Percentiles rank a stretch among this genome's conserved stretches.
Evolutionary conservation across 2,888 invertebrate genomes (phyloP).

Genomic region (Dryadula phaetusa): DNA sequence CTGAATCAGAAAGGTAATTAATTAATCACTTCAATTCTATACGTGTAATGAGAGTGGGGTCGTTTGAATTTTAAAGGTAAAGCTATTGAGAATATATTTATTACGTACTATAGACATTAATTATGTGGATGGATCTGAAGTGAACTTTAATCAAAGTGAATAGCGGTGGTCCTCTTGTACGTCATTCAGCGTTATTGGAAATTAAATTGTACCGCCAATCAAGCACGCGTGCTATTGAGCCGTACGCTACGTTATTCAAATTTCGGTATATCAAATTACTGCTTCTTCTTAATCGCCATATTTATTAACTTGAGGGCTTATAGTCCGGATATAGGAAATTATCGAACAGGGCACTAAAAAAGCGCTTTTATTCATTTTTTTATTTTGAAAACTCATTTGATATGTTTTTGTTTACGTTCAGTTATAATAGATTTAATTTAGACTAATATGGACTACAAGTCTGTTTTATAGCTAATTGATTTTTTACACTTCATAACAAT

Average conservation of each 20-base stretch:
- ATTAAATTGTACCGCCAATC: conserved; percentile 67
- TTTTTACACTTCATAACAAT: neutral
- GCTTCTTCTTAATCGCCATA: conserved; percentile 11
- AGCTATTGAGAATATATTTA: conserved; percentile 1
- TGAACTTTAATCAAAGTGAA: conserved; percentile 57
- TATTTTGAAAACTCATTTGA: no score
- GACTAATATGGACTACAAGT: no score
- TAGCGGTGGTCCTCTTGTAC: conserved; percentile 49
- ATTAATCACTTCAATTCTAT: conserved; percentile 27
- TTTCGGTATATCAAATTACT: conserved; percentile 23
- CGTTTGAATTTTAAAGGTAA: conserved; percentile 18
- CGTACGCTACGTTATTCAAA: conserved; percentile 45
- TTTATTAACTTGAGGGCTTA: neutral
- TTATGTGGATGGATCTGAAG: conserved; percentile 40
- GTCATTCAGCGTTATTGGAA: conserved; percentile 61
- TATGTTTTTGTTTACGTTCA: no score
- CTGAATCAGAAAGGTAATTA: conserved; percentile 29
- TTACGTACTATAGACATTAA: conserved; percentile 27
- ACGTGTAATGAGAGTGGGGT: neutral
- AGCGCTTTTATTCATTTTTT: neutral
- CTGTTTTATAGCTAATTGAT: neutral
- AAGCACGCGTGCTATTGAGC: conserved; percentile 52
- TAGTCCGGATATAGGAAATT: neutral
- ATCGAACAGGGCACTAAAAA: neutral
- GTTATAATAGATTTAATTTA: no score